These are phyloP conservation scores for Atractosteus spatula DNA, from an alignment of 2,113 vertebrate genomes.

Conservation along the genomic window DNA sequence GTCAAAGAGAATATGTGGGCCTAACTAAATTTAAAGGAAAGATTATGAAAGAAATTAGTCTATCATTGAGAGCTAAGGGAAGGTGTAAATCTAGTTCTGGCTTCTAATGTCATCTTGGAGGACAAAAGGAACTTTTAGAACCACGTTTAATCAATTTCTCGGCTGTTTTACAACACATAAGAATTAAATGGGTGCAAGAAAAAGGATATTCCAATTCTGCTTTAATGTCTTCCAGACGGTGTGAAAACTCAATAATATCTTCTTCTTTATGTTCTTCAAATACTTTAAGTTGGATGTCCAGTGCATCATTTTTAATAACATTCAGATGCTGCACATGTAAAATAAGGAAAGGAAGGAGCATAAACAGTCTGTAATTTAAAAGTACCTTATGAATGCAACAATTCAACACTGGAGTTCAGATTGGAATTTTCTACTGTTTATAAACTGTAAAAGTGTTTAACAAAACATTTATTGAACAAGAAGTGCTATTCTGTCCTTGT, in stretches of 20 bases:
- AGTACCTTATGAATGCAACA: background rate
- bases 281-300: constrained; percentile 96
- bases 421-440: constrained; percentile 2
- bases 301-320: constrained; percentile 79
- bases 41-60: no score
- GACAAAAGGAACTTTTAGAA: no score
- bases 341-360: background rate
- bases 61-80: no score
- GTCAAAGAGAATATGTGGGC: no score
- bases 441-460: background rate
- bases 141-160: no score
- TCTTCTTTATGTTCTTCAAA: constrained; percentile 96
- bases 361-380: no score
- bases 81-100: no score
- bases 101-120: no score
- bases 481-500: constrained; percentile 43
- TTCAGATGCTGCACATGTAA: constrained; percentile 58
- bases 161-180: no score
- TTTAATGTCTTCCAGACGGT: constrained; percentile 89
- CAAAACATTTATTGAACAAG: background rate
- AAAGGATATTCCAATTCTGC: constrained; percentile 97
- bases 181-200: background rate
- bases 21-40: no score
- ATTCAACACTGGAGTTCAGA: background rate
- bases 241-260: constrained; percentile 91